Evolutionary conservation across 2,888 invertebrate genomes (phyloP).

Genomic region (Dynastes grantii): DNA sequence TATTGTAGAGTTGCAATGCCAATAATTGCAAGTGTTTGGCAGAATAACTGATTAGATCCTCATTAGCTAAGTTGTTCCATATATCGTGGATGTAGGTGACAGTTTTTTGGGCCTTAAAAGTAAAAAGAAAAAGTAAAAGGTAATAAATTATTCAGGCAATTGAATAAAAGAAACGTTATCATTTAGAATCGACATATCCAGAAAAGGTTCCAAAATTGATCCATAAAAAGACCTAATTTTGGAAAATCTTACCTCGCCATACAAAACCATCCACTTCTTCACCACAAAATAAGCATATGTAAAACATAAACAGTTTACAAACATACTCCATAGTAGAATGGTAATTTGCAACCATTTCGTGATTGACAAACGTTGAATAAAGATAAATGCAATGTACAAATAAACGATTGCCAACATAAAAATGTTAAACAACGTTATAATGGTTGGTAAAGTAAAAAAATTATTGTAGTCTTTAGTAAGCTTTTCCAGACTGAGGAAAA

Average conservation of each 20-base stretch:
- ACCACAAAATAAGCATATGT: conserved; percentile 8
- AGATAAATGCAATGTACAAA: not conserved
- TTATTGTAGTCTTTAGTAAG: not conserved
- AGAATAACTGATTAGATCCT: no score
- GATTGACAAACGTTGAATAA: not conserved
- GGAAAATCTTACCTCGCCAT: conserved; percentile 5
- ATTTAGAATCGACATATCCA: no score
- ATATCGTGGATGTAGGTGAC: no score
- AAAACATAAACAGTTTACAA: not conserved
- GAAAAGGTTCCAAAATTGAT: no score
- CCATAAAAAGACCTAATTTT: not conserved
- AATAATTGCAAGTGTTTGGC: no score
- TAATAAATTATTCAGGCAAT: no score
- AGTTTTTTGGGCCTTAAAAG: no score
- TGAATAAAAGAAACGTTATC: no score
- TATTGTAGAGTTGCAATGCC: no score
- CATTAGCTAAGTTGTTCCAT: no score
- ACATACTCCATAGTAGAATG: not conserved
- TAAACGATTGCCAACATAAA: not conserved
- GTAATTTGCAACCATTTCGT: not conserved
- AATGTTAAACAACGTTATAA: not conserved
- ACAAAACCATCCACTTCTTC: conserved; percentile 1
- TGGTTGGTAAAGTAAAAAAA: not conserved
- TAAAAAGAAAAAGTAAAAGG: no score
- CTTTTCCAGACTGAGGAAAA: not conserved